Conservation (phyloP, 2,797 vertebrate species). For the Syngnathus rostellatus region DNA sequence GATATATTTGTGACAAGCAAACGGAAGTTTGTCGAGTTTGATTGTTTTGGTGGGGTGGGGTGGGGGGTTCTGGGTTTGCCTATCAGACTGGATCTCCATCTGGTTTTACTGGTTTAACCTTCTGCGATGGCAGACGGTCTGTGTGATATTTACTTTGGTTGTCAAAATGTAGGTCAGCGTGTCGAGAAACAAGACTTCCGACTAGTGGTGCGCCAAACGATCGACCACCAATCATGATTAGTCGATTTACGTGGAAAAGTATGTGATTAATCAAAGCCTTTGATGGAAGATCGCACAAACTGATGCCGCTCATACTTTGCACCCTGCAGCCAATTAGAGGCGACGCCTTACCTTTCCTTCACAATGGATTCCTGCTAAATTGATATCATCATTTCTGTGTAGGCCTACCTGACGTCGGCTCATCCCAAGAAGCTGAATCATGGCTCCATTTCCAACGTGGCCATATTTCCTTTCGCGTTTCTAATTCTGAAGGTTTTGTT, state of each 20-base stretch:
- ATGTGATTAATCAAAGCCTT: too few species aligned
- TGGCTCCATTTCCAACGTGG: too few species aligned
- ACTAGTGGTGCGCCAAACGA: too few species aligned
- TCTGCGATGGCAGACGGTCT: neutral
- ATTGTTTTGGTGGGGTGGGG: neutral
- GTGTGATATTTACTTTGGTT: neutral
- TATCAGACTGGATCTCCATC: constrained; percentile 26
- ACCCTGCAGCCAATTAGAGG: too few species aligned
- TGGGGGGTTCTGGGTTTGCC: neutral
- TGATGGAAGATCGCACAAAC: too few species aligned
- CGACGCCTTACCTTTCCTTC: too few species aligned
- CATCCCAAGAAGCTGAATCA: neutral
- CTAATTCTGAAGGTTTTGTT: neutral
- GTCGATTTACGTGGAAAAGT: too few species aligned
- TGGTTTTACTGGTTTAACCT: constrained; percentile 42
- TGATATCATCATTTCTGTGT: too few species aligned
- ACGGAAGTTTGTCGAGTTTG: neutral
- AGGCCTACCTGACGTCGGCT: neutral
- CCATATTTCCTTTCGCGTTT: too few species aligned
- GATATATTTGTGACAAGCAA: neutral
- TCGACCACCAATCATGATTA: too few species aligned
- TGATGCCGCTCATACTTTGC: too few species aligned
- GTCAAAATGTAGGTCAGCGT: neutral
- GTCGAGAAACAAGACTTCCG: neutral
- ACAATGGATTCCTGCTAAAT: too few species aligned